Conservation (phyloP, 2,797 vertebrate genomes). For the Hylomyscus alleni region DNA sequence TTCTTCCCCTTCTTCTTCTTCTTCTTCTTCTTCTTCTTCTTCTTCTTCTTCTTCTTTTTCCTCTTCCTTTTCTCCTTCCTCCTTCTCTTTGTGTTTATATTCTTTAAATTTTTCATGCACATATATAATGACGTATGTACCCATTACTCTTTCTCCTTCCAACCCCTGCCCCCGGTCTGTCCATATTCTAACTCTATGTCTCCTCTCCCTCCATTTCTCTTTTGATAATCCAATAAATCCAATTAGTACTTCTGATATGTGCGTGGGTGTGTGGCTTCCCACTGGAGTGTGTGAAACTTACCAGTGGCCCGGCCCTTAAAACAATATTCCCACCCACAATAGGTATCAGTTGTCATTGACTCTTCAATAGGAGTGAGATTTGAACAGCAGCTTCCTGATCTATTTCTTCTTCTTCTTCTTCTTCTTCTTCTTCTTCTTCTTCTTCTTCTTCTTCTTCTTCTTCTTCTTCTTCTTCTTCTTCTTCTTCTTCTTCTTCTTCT, state of each 20-base stretch:
- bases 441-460: too few relatives aligned
- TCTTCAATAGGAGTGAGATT: not conserved
- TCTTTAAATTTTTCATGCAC: not conserved
- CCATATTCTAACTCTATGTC: not conserved
- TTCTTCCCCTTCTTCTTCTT: too few relatives aligned
- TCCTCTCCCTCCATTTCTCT: not conserved
- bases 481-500: too few relatives aligned
- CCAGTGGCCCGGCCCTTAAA: not conserved
- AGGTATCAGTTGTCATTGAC: not conserved
- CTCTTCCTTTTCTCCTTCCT: not conserved
- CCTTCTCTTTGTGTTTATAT: not conserved
- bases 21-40: too few relatives aligned
- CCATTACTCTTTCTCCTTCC: not conserved
- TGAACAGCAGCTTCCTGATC: not conserved
- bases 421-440: too few relatives aligned
- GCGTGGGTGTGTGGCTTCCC: not conserved
- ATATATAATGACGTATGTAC: not conserved
- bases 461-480: too few relatives aligned
- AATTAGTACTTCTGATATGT: not conserved
- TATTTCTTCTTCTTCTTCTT: too few relatives aligned
- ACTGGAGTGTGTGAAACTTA: not conserved
- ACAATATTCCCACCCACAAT: too few relatives aligned
- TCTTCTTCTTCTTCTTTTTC: accelerated
- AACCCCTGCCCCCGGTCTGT: not conserved
- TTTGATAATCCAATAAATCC: not conserved